phyloP scores from a whole-genome alignment of 2,888 invertebrate species.

The Myathropa florea region DNA sequence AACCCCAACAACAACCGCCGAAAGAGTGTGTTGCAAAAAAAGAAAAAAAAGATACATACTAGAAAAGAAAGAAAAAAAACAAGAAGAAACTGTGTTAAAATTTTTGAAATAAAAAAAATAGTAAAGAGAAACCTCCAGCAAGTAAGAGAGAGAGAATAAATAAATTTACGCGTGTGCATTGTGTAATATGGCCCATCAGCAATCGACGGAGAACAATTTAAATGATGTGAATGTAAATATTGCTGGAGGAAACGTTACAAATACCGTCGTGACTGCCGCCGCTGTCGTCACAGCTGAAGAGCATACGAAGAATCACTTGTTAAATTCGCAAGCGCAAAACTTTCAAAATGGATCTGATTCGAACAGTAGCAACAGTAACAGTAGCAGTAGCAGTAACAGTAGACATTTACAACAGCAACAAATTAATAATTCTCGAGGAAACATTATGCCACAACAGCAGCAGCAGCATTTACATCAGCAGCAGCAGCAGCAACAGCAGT shows the following conservation, averaged over 20 bases:
- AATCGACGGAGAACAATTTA: slow-evolving; percentile 72
- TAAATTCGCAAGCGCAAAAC: slow-evolving; percentile 65
- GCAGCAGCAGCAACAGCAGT: slow-evolving; percentile 72
- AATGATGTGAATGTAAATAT: slow-evolving; percentile 73
- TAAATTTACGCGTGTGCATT: slow-evolving; percentile 48
- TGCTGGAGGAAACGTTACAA: slow-evolving; percentile 43
- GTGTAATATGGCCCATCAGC: slow-evolving; percentile 74
- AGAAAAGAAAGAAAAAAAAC: slow-evolving; percentile 14
- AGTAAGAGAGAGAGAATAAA: slow-evolving; percentile 11
- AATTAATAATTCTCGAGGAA: slow-evolving; percentile 57
- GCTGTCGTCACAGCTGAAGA: slow-evolving; percentile 40
- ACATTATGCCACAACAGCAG: slow-evolving; percentile 77
- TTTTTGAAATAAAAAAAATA: neutral
- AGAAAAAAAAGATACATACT: neutral
- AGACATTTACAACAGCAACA: slow-evolving; percentile 55
- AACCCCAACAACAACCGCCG: slow-evolving; percentile 9
- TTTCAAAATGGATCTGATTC: slow-evolving; percentile 73
- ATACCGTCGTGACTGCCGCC: slow-evolving; percentile 58
- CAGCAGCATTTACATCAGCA: slow-evolving; percentile 74
- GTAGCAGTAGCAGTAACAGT: slow-evolving; percentile 62
- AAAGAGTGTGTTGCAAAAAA: slow-evolving; percentile 7
- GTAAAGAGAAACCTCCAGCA: slow-evolving; percentile 1
- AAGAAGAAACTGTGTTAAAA: slow-evolving; percentile 27
- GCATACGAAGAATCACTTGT: slow-evolving; percentile 58
- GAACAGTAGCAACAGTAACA: slow-evolving; percentile 59